Base-by-base conservation (phyloP, 1,140 invertebrate genomes). In the Cherax quadricarinatus region DNA sequence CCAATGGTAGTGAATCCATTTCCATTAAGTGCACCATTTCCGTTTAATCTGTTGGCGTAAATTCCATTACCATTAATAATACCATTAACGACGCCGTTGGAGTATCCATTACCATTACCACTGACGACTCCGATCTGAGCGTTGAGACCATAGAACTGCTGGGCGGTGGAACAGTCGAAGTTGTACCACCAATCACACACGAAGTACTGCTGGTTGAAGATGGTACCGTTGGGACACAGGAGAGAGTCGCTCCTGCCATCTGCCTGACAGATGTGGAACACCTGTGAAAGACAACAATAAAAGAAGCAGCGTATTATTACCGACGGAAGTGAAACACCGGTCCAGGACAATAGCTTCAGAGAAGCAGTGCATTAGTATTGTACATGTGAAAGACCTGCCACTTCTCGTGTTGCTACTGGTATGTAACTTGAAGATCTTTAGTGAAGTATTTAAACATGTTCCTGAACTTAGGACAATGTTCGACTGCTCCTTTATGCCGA, bases 241-340 rank as follows among this genome's bases (percentile, higher is more conserved):
- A 84, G 87, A 86, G 73, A 84, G 86, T 60, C 60, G 80, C 75
- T 91, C 24, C 78, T 80, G 51, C 49, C 86, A 30, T 30, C 84
- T 75, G 92, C 82, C 57, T 89, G 88, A 94, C 98, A 98, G 80
- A 98, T 96, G 93, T 98, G 97, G 94, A 98, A 98, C 12, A 97
- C 97, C 96, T 98, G 97, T 94, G 30, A 2, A 41, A 2, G 30
- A 41, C 98, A 18, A 70, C 5, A 18, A 70, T 48, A 48, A 24
- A 1, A 41, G 78, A 18, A 51, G 21, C 24, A 80, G 1, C 7
- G 24, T 16, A 5, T 21, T 41, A 41, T 30, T n/a, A 18, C 0
- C 0, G 10, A 6, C 30, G 48, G 78, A 24, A 5, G 53, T 70
- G 66, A 18, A n/a, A 70, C 30, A 41, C 30, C n/a, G n/a, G n/a